These are phyloP conservation scores for Diarsia rubi DNA, from an alignment of 2,888 invertebrate species.

Conservation along the genomic window DNA sequence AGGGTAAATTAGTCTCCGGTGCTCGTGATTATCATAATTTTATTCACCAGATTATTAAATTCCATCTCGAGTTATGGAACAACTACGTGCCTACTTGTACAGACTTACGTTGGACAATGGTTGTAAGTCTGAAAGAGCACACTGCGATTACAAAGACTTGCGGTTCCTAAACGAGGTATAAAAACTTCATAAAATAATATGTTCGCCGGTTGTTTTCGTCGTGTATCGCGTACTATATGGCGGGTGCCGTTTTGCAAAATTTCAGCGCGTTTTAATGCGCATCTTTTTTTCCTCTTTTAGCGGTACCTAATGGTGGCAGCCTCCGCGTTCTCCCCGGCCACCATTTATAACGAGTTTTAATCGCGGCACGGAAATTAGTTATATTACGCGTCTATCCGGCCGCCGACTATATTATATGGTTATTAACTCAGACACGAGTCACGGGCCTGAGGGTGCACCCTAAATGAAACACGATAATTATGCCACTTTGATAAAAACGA, in stretches of 20 bases:
- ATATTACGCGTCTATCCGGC: conserved; percentile 78
- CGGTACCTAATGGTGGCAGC: conserved; percentile 79
- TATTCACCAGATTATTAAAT: conserved; percentile 27
- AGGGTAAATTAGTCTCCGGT: conserved; percentile 36
- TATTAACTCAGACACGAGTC: conserved; percentile 76
- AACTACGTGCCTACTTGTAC: background rate
- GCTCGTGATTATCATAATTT: conserved; percentile 35
- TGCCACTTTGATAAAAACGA: conserved; percentile 65
- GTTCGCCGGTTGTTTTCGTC: conserved; percentile 45
- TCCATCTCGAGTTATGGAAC: conserved; percentile 2
- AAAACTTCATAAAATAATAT: conserved; percentile 61
- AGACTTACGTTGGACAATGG: conserved; percentile 27
- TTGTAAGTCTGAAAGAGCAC: conserved; percentile 40
- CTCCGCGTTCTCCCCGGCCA: conserved; percentile 74
- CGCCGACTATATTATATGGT: conserved; percentile 77
- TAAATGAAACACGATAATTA: conserved; percentile 68
- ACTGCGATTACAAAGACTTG: conserved; percentile 47
- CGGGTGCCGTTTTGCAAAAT: conserved; percentile 70
- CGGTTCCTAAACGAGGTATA: conserved; percentile 52
- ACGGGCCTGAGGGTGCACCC: conserved; percentile 63
- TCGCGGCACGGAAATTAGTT: conserved; percentile 84
- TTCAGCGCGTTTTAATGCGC: conserved; percentile 78
- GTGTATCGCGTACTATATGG: conserved; percentile 20
- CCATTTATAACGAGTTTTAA: conserved; percentile 85
- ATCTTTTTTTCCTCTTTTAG: conserved; percentile 80